phyloP scores from a whole-genome alignment of 2,888 invertebrate species.

The Linnaemya tessellans region DNA sequence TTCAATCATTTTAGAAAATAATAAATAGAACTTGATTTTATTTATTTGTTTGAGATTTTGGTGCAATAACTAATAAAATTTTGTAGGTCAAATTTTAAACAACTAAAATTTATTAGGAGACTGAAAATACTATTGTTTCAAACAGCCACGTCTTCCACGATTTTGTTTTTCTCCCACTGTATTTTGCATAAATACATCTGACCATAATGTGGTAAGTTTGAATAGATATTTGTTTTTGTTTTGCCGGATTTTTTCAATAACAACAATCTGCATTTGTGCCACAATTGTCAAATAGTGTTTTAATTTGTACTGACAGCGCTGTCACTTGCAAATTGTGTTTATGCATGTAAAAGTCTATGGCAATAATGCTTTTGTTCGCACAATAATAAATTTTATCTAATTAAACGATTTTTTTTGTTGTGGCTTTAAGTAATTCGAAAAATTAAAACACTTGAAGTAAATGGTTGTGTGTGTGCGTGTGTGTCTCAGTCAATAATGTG shows the following conservation, averaged over 20 bases:
- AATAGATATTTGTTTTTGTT: slow-evolving; percentile 33
- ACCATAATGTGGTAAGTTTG: slow-evolving; percentile 40
- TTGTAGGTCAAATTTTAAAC: no score
- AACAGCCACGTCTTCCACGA: neutral
- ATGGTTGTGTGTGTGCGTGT: neutral
- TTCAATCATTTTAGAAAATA: no score
- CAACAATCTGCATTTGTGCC: slow-evolving; percentile 51
- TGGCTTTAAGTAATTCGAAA: slow-evolving; percentile 19
- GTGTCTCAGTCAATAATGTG: neutral
- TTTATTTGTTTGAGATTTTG: no score
- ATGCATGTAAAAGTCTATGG: neutral
- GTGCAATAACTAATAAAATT: no score
- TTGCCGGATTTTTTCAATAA: slow-evolving; percentile 41
- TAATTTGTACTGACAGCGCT: slow-evolving; percentile 62
- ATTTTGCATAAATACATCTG: slow-evolving; percentile 12
- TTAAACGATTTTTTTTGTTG: slow-evolving; percentile 15
- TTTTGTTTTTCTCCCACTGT: slow-evolving; percentile 19
- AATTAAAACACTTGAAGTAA: slow-evolving; percentile 40
- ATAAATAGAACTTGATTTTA: no score
- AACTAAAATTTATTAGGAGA: no score
- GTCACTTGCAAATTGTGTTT: slow-evolving; percentile 53
- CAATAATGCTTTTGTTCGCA: neutral
- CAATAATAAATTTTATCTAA: slow-evolving; percentile 42
- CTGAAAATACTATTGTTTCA: no score
- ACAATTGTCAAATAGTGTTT: slow-evolving; percentile 62